These are phyloP conservation scores for Arctia plantaginis DNA, from an alignment of 2,888 invertebrate genomes.

Conservation along the genomic window DNA sequence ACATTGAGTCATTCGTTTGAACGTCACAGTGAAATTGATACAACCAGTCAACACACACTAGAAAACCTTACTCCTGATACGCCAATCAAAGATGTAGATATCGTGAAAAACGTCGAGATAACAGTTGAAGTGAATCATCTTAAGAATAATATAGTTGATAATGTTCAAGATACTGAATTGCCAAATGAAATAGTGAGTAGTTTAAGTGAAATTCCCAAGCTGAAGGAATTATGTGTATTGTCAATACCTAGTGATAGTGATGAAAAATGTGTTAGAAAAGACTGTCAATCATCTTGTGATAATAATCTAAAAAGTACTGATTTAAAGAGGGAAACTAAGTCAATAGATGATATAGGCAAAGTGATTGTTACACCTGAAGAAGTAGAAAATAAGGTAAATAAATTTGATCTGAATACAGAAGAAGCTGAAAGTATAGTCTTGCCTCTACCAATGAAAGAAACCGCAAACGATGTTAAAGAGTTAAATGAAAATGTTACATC, in stretches of 20 bases:
- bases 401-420: constrained; percentile 41
- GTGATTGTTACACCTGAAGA: constrained; percentile 51
- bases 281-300: constrained; percentile 81
- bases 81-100: constrained; percentile 73
- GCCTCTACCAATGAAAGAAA: constrained; percentile 52
- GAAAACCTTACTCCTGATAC: constrained; percentile 81
- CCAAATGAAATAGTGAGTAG: constrained; percentile 77
- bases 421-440: constrained; percentile 55
- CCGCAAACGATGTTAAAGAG: constrained; percentile 44
- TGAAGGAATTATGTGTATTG: constrained; percentile 78
- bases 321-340: constrained; percentile 78
- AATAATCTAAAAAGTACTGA: constrained; percentile 77
- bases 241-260: constrained; percentile 80
- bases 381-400: constrained; percentile 56
- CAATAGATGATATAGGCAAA: constrained; percentile 73
- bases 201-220: constrained; percentile 75
- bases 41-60: constrained; percentile 77
- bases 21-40: constrained; percentile 72
- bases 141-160: constrained; percentile 55
- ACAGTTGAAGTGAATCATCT: constrained; percentile 47
- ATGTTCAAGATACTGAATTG: constrained; percentile 66
- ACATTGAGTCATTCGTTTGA: constrained; percentile 82
- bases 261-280: constrained; percentile 76
- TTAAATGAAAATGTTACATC: constrained; percentile 30
- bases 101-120: constrained; percentile 55